These are phyloP conservation scores for Epinephelus lanceolatus DNA, from an alignment of 2,113 vertebrate genomes.

Conservation along the genomic window DNA sequence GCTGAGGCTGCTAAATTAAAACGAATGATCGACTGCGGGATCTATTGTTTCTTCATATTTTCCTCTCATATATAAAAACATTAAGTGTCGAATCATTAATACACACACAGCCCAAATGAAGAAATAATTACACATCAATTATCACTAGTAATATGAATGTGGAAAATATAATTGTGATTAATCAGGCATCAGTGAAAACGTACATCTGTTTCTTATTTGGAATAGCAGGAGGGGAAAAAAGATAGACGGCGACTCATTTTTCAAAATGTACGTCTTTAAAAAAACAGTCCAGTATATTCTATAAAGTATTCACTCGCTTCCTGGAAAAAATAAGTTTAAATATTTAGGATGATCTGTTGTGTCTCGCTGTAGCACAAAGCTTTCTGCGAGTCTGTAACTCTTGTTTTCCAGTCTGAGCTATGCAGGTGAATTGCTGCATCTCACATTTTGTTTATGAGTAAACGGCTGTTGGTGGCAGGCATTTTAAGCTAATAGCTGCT, in stretches of 20 bases:
- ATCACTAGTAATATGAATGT: slow-evolving; percentile 46
- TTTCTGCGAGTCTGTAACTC: slow-evolving; percentile 9
- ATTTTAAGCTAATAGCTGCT: slow-evolving; percentile 95
- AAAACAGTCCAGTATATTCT: background rate
- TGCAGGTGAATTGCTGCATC: slow-evolving; percentile 72
- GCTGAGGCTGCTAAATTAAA: slow-evolving; percentile 40
- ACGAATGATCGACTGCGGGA: slow-evolving; percentile 18
- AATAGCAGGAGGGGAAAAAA: slow-evolving; percentile 3
- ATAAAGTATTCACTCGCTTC: slow-evolving; percentile 6
- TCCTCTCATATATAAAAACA: slow-evolving; percentile 41
- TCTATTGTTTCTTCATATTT: slow-evolving; percentile 50
- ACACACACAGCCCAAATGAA: slow-evolving; percentile 46
- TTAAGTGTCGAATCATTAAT: slow-evolving; percentile 43
- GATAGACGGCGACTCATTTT: slow-evolving; percentile 5
- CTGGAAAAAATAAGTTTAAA: slow-evolving; percentile 11
- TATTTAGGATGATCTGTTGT: background rate
- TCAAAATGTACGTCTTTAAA: slow-evolving; percentile 13
- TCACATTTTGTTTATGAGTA: slow-evolving; percentile 85
- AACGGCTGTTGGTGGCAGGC: slow-evolving; percentile 85
- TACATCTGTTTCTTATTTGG: slow-evolving; percentile 64
- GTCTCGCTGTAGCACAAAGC: slow-evolving; percentile 10
- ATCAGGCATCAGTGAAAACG: slow-evolving; percentile 60
- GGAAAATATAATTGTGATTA: slow-evolving; percentile 62
- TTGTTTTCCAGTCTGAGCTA: slow-evolving; percentile 40
- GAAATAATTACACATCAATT: slow-evolving; percentile 63